Base-by-base conservation (phyloP, 1,140 invertebrate species). In the Sitophilus oryzae region DNA sequence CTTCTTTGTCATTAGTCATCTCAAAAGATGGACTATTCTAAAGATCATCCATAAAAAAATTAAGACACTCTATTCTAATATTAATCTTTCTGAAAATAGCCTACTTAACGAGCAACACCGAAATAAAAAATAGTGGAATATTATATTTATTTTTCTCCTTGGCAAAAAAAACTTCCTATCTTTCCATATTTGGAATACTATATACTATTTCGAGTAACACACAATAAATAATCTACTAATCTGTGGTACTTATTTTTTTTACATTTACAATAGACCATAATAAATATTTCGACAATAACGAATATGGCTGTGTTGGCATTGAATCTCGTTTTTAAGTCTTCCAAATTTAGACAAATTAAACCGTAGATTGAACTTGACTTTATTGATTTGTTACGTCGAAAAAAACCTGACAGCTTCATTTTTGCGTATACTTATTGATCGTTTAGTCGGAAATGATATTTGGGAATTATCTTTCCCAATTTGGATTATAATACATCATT, bases 301-400 rank as follows among this genome's bases (percentile, higher is more conserved):
- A 44, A 52, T 52, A 35, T 51, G 22, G 20, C 37, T 51, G 49
- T 16, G 23, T 23, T 52, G 42, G 21, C 42, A 44, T 44, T 44
- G 42, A 44, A 44, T 44, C n/a, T n/a, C n/a, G n/a, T 25, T 10
- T 14, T 20, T 5, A 25, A 25, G 21, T 15, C 10, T 16, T 44
- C 42, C 42, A 44, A 44, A 44, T 44, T 44, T 44, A 25, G 42
- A 44, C 16, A 44, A 43, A 44, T 18, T n/a, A 2, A 44, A 19
- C 5, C 10, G 22, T 44, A 44, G 21, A 44, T 44, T 44, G 18
- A 44, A 21, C 22, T 44, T 21, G 19, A 44, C 42, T 22, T 44
- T 44, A 44, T 44, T 22, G 19, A 44, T 44, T 16, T 20, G 42
- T 44, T 38, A 38, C 11, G 11, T 6, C 25, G 36, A 16, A 38